These are phyloP conservation scores for Magallana gigas DNA, from an alignment of 1,140 invertebrate genomes.

Conservation along the genomic window DNA sequence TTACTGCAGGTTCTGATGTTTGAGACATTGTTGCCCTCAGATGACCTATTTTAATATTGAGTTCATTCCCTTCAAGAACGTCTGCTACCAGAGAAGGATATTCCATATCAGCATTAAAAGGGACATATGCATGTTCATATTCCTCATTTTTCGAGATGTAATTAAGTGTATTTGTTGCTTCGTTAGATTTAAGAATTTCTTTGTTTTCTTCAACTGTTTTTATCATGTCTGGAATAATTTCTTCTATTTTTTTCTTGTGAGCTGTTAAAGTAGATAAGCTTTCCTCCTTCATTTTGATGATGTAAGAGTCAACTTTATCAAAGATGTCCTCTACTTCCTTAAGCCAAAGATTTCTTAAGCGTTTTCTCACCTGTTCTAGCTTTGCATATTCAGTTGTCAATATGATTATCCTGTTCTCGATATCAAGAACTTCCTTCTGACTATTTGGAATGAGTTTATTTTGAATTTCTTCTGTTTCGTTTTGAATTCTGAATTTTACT, in stretches of 20 bases:
- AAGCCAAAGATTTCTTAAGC: background rate
- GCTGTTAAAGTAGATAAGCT: background rate
- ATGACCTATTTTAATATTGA: background rate
- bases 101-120: background rate
- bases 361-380: background rate
- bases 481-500: background rate
- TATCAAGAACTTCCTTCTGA: background rate
- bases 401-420: background rate
- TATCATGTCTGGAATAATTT: background rate
- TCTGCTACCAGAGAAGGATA: background rate
- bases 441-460: background rate
- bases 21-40: background rate
- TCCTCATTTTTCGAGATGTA: background rate
- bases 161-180: background rate
- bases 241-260: background rate
- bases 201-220: background rate
- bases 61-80: background rate
- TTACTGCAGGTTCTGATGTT: background rate
- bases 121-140: background rate
- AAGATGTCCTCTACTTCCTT: background rate
- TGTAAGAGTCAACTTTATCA: background rate
- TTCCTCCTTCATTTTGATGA: background rate
- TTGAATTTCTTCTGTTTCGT: background rate
- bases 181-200: background rate
- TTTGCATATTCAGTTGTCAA: background rate